Evolutionary conservation across 2,797 vertebrate genomes (phyloP).

Genomic region (Chaetophractus vellerosus): DNA sequence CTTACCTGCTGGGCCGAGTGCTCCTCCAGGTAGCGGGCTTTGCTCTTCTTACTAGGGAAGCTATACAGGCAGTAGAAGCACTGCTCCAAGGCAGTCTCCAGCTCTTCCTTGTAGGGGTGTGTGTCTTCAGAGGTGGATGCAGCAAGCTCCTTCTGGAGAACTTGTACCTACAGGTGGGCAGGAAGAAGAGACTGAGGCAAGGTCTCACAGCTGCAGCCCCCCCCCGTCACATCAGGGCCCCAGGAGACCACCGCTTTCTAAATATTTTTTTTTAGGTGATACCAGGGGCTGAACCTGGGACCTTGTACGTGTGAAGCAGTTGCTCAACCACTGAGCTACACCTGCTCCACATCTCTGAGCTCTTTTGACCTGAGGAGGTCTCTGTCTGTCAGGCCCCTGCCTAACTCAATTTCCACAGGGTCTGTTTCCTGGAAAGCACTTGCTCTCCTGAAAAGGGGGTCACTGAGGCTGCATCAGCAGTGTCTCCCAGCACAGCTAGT

Average conservation of each 20-base stretch:
- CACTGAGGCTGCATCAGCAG: neutral
- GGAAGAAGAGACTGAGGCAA: neutral
- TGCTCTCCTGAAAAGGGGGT: neutral
- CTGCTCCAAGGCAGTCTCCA: conserved; percentile 98
- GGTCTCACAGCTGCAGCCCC: neutral
- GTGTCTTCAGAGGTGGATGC: conserved; percentile 91
- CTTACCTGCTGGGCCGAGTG: conserved; percentile 96
- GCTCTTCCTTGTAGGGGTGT: conserved; percentile 97
- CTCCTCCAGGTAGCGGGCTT: conserved; percentile 97
- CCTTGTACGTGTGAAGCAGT: no score
- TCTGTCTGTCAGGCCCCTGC: neutral
- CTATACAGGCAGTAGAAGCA: conserved; percentile 98
- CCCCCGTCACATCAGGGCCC: neutral
- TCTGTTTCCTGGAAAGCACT: neutral
- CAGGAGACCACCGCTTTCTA: neutral
- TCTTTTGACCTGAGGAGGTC: neutral
- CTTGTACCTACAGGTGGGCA: conserved; percentile 90
- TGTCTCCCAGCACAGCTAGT: neutral
- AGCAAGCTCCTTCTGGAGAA: conserved; percentile 95
- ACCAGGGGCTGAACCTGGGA: no score
- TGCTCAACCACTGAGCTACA: no score
- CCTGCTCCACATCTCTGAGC: neutral
- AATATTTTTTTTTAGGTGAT: no score
- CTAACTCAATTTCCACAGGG: neutral
- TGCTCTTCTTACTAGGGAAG: conserved; percentile 99